Evolutionary conservation across 1,140 invertebrate genomes (phyloP).

Genomic region (Ephestia elutella): DNA sequence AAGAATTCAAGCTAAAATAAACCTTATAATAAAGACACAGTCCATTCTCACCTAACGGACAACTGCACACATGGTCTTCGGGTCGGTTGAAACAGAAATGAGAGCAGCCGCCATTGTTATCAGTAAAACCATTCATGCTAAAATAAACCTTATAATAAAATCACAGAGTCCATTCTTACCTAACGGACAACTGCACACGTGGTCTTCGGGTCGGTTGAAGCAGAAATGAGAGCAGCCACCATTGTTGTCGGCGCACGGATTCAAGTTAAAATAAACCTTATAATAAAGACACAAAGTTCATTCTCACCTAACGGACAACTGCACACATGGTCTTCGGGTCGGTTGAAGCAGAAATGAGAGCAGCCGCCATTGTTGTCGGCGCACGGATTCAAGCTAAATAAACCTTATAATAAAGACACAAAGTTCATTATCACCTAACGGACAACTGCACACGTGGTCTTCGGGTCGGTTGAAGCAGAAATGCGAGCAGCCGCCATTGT

Average conservation of each 20-base stretch:
- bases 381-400: too few species aligned
- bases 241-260: too few species aligned
- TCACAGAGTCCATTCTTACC: conserved; percentile 38
- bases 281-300: neutral
- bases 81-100: too few species aligned
- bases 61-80: conserved; percentile 63
- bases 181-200: conserved; percentile 54
- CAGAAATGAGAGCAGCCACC: too few species aligned
- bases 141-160: too few species aligned
- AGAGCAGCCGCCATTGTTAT: too few species aligned
- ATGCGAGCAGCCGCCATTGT: conserved; percentile 89
- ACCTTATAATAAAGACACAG: neutral
- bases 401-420: neutral
- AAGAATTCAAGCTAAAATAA: too few species aligned
- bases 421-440: conserved; percentile 55
- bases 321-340: neutral
- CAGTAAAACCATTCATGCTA: too few species aligned
- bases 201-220: conserved; percentile 73
- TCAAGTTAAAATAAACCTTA: too few species aligned
- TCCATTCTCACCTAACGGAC: conserved; percentile 78
- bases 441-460: conserved; percentile 67
- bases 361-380: too few species aligned
- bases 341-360: too few species aligned
- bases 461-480: conserved; percentile 87
- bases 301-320: conserved; percentile 83